These are phyloP conservation scores for Thereva nobilitata DNA, from an alignment of 2,888 invertebrate species.

Conservation along the genomic window DNA sequence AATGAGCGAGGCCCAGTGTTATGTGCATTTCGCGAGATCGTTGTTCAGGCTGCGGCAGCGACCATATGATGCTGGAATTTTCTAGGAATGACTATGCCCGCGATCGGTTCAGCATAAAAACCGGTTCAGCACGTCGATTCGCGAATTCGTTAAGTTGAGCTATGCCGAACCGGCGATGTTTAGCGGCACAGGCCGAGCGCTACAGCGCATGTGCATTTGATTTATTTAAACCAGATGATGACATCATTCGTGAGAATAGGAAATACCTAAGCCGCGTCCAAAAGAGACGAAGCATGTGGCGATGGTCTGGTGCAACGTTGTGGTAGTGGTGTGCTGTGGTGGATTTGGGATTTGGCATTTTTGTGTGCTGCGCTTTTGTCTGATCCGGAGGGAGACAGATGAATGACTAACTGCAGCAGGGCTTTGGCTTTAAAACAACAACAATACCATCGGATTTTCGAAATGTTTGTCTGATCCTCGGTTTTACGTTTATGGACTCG, in stretches of 20 bases:
- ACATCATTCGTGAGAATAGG: slow-evolving; percentile 32
- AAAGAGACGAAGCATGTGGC: slow-evolving; percentile 2
- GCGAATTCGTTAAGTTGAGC: slow-evolving; percentile 11
- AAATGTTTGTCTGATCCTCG: too few relatives aligned
- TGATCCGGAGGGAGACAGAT: too few relatives aligned
- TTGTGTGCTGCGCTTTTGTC: too few relatives aligned
- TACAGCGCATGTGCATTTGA: slow-evolving; percentile 34
- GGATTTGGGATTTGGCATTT: neutral
- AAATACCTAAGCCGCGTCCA: neutral
- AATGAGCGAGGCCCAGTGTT: slow-evolving; percentile 1
- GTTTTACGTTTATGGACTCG: slow-evolving; percentile 8
- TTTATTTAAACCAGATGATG: slow-evolving; percentile 38
- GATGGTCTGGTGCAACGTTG: too few relatives aligned
- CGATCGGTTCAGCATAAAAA: slow-evolving; percentile 14
- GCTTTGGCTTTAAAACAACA: too few relatives aligned
- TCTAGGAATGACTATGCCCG: slow-evolving; percentile 16
- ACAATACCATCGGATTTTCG: too few relatives aligned
- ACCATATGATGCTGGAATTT: slow-evolving; percentile 20
- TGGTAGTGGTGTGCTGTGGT: neutral
- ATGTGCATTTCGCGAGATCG: too few relatives aligned
- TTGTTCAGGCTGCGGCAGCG: neutral
- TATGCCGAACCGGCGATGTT: too few relatives aligned
- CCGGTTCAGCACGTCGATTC: slow-evolving; percentile 24
- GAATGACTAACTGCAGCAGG: too few relatives aligned
- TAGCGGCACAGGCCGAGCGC: neutral